These are phyloP conservation scores for Cantharis flavilabris DNA, from an alignment of 2,888 invertebrate genomes.

Conservation along the genomic window DNA sequence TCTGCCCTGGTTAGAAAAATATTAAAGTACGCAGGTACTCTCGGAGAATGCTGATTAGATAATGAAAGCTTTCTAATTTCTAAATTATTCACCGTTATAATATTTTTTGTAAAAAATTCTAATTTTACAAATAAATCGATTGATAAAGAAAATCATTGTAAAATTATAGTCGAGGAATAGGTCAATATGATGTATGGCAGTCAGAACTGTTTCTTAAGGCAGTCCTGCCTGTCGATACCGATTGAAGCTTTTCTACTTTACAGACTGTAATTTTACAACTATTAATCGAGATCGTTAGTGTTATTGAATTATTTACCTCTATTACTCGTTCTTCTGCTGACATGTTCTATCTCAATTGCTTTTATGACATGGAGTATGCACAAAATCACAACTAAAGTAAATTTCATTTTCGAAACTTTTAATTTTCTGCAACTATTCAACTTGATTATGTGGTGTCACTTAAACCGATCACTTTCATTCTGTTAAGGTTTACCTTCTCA, in stretches of 20 bases:
- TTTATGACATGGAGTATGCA: conserved; percentile 40
- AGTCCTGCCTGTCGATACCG: too few relatives aligned
- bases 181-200: too few relatives aligned
- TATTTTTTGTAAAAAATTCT: background rate
- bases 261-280: too few relatives aligned
- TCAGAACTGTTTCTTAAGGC: too few relatives aligned
- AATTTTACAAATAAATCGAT: background rate
- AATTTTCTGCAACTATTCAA: background rate
- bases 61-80: conserved; percentile 2
- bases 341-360: conserved; percentile 35
- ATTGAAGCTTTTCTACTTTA: too few relatives aligned
- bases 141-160: background rate
- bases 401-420: conserved; percentile 39
- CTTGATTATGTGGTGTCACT: background rate
- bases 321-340: conserved; percentile 18
- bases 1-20: conserved; percentile 1
- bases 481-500: background rate
- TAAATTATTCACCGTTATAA: background rate
- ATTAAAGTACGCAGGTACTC: background rate
- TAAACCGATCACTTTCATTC: conserved; percentile 9
- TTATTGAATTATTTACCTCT: conserved; percentile 39
- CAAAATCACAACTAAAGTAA: conserved; percentile 42
- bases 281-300: background rate
- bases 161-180: too few relatives aligned
- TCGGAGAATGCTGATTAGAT: background rate